Conservation (phyloP, 2,888 invertebrate species). For the Caenorhabditis sp. region DNA sequence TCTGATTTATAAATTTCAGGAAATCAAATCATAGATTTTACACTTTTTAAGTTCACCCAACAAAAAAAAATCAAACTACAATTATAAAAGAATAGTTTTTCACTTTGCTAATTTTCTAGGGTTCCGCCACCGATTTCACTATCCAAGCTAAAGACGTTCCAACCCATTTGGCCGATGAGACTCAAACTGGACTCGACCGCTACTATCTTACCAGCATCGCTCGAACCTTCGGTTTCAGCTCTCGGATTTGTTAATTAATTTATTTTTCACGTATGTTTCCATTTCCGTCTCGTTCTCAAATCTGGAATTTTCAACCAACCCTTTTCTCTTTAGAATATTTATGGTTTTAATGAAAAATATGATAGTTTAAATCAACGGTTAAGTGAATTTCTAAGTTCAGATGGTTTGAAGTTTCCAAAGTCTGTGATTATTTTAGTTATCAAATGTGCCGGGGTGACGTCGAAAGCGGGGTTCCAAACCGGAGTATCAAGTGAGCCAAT, state of each 20-base stretch:
- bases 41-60: constrained; percentile 7
- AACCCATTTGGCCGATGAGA: constrained; percentile 77
- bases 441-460: constrained; percentile 90
- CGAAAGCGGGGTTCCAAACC: constrained; percentile 98
- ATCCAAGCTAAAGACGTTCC: constrained; percentile 88
- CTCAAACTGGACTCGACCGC: constrained; percentile 77
- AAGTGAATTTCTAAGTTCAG: constrained; percentile 12
- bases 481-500: constrained; percentile 79
- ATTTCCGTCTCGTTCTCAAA: neutral
- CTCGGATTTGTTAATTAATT: constrained; percentile 71
- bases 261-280: neutral
- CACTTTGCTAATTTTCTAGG: constrained; percentile 56
- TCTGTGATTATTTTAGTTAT: constrained; percentile 75
- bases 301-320: neutral
- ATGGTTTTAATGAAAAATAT: neutral
- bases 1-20: neutral
- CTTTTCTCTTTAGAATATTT: neutral
- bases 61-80: constrained; percentile 12
- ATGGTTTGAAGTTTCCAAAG: constrained; percentile 49
- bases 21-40: no score
- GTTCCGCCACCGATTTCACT: constrained; percentile 85
- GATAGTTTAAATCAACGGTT: neutral
- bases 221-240: constrained; percentile 87
- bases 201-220: constrained; percentile 94
- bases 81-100: no score